A percentile compares a stretch with the other conserved stretches of the same genome.
Evolutionary conservation across 2,113 vertebrate species (phyloP).

Genomic region (Ondatra zibethicus): DNA sequence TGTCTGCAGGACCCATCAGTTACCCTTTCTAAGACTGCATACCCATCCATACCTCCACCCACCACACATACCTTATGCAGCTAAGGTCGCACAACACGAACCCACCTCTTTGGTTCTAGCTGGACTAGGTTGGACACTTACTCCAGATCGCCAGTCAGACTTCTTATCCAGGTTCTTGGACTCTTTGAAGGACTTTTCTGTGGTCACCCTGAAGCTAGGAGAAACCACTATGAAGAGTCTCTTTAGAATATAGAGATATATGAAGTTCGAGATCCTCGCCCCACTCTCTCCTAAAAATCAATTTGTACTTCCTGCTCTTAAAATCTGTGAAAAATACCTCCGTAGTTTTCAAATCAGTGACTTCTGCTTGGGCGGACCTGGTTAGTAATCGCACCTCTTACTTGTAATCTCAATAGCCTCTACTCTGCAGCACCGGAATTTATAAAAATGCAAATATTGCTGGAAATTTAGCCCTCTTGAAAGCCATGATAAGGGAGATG

Average conservation of each 20-base stretch:
- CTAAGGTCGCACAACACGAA: neutral
- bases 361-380: slow-evolving; percentile 26
- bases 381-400: slow-evolving; percentile 31
- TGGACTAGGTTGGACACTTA: neutral
- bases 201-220: neutral
- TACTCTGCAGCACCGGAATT: neutral
- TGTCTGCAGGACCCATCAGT: too few relatives aligned
- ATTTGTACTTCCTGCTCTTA: neutral
- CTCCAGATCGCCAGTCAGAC: neutral
- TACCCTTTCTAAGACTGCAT: neutral
- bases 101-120: neutral
- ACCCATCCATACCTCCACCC: neutral
- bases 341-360: neutral
- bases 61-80: neutral
- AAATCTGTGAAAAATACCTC: neutral
- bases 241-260: neutral
- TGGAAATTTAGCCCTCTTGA: slow-evolving; percentile 50
- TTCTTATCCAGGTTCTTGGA: neutral
- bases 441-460: slow-evolving; percentile 66
- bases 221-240: neutral
- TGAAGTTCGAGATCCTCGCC: neutral
- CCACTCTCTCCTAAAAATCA: neutral
- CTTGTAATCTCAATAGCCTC: slow-evolving; percentile 48
- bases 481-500: slow-evolving; percentile 50
- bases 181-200: neutral